A percentile compares a stretch with the other conserved stretches of the same genome.
phyloP scores from a whole-genome alignment of 2,113 vertebrate species.

The Taxidea taxus region DNA sequence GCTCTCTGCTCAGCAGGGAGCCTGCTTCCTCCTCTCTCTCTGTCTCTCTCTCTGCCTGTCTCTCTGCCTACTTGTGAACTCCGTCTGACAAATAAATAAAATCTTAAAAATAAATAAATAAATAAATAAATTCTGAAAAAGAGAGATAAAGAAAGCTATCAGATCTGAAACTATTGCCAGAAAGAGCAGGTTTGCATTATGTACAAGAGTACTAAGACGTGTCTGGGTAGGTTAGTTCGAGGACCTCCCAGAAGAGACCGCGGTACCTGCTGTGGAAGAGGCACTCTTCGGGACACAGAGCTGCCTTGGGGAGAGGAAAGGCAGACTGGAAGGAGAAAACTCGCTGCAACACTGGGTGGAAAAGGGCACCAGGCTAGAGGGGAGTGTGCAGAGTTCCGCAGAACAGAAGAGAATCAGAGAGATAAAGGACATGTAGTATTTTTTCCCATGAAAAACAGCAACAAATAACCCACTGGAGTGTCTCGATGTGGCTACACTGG shows the following conservation, averaged over 20 bases:
- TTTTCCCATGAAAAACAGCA: not conserved
- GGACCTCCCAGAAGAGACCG: not conserved
- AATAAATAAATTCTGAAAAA: not conserved
- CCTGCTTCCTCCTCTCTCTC: no score
- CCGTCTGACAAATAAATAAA: no score
- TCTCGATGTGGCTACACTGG: not conserved
- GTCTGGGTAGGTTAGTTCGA: not conserved
- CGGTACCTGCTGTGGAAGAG: not conserved
- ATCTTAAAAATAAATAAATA: no score
- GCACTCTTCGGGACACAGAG: not conserved
- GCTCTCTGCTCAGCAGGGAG: no score
- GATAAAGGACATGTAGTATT: not conserved
- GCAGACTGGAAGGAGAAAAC: not conserved
- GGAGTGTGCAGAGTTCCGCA: not conserved
- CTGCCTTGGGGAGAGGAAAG: not conserved
- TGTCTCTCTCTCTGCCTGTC: no score
- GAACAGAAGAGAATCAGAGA: not conserved
- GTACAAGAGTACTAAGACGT: no score
- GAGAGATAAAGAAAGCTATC: not conserved
- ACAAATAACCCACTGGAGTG: not conserved
- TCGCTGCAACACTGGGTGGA: not conserved
- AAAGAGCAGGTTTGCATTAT: not conserved
- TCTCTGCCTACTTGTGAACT: no score
- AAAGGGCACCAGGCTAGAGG: no score
- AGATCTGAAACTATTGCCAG: not conserved